These are phyloP conservation scores for Pristionchus pacificus DNA, from an alignment of 1,140 invertebrate genomes.

Conservation along the genomic window DNA sequence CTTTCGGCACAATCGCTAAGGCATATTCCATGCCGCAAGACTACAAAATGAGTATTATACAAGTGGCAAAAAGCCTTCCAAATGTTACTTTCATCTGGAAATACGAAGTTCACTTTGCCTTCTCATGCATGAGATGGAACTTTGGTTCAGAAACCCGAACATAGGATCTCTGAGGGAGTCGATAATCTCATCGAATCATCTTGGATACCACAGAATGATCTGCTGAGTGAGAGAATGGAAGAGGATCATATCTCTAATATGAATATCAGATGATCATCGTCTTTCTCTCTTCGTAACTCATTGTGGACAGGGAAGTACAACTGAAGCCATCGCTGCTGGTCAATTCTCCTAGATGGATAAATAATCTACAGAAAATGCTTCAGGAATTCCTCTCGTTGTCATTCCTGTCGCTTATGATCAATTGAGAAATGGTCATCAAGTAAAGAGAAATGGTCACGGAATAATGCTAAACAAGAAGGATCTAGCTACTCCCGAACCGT, in stretches of 20 bases:
- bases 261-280: neutral
- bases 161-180: neutral
- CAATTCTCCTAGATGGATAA: neutral
- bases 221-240: neutral
- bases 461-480: neutral
- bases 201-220: conserved; percentile 9
- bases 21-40: conserved; percentile 1
- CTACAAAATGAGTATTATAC: neutral
- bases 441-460: neutral
- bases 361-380: neutral
- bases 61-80: neutral
- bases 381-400: conserved; percentile 2
- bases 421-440: conserved; percentile 4
- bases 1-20: conserved; percentile 4
- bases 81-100: conserved; percentile 10
- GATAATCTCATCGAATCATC: neutral
- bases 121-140: too few species aligned
- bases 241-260: neutral
- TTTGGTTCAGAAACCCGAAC: too few species aligned
- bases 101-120: neutral
- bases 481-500: neutral
- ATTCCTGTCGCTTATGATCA: neutral
- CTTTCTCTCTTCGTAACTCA: conserved; percentile 5
- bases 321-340: too few species aligned
- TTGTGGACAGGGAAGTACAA: too few species aligned